These are phyloP conservation scores for Cryptus armator DNA, from an alignment of 2,888 invertebrate species.

Conservation along the genomic window DNA sequence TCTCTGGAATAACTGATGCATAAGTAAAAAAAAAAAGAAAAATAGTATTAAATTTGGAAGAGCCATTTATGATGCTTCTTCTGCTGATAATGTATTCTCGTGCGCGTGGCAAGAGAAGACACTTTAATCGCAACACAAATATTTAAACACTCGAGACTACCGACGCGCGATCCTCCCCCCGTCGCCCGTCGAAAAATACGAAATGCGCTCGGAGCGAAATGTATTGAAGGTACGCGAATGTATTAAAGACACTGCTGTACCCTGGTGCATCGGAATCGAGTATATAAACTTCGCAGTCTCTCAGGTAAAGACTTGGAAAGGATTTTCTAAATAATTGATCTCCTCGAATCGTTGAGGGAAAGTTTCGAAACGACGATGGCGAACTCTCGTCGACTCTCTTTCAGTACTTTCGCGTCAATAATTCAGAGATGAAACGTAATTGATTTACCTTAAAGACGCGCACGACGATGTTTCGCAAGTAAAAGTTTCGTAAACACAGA, in stretches of 20 bases:
- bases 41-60: not conserved
- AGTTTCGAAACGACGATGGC: not conserved
- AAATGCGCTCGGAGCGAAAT: constrained; percentile 11
- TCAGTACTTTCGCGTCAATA: constrained; percentile 29
- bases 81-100: not conserved
- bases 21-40: not conserved
- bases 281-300: not conserved
- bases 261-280: not conserved
- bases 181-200: constrained; percentile 60
- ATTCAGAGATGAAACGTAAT: constrained; percentile 46
- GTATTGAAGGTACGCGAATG: not conserved
- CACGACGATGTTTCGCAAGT: no score
- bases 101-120: constrained; percentile 37
- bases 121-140: constrained; percentile 72
- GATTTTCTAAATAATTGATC: constrained; percentile 36
- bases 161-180: constrained; percentile 11
- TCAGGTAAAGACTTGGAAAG: constrained; percentile 19
- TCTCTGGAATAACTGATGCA: not conserved
- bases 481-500: no score
- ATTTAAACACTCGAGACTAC: constrained; percentile 66
- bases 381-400: constrained; percentile 13
- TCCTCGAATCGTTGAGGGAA: not conserved
- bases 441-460: constrained; percentile 22
- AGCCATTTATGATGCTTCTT: not conserved
- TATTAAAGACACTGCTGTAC: constrained; percentile 3